Evolutionary conservation across 1,140 invertebrate species (phyloP).

Genomic region (Cryptotermes secundus): DNA sequence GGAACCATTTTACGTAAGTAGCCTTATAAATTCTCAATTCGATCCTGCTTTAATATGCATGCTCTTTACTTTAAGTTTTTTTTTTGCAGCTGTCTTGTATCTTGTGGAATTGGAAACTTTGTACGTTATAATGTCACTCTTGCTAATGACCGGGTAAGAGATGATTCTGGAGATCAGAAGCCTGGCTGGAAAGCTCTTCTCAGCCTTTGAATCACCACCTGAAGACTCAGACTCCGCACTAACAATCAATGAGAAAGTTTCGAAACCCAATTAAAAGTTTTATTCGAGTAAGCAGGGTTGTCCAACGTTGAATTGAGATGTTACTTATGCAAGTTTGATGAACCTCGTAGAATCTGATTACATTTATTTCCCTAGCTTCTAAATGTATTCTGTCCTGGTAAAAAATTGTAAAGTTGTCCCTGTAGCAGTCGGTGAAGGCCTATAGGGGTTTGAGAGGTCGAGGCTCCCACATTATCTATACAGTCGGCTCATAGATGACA

Average conservation of each 20-base stretch:
- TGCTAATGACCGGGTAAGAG: background rate
- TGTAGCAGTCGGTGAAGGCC: no score
- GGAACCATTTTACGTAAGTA: no score
- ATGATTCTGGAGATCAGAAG: background rate
- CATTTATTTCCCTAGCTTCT: no score
- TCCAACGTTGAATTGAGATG: background rate
- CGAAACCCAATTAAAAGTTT: constrained; percentile 7
- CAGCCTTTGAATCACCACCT: background rate
- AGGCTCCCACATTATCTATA: no score
- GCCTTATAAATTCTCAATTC: background rate
- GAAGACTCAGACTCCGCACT: background rate
- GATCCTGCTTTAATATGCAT: background rate
- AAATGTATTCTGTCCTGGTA: no score
- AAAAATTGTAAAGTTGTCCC: no score
- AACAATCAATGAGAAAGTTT: background rate
- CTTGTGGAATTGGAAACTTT: background rate
- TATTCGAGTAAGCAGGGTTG: constrained; percentile 13
- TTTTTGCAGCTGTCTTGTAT: background rate
- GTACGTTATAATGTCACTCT: background rate
- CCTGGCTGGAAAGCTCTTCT: background rate
- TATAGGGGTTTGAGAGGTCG: no score
- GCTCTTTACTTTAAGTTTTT: background rate
- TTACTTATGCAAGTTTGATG: background rate
- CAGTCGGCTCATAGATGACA: no score
- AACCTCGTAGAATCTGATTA: no score